Evolutionary conservation across 2,888 invertebrate genomes (phyloP).

Genomic region (Drosophila formosana): DNA sequence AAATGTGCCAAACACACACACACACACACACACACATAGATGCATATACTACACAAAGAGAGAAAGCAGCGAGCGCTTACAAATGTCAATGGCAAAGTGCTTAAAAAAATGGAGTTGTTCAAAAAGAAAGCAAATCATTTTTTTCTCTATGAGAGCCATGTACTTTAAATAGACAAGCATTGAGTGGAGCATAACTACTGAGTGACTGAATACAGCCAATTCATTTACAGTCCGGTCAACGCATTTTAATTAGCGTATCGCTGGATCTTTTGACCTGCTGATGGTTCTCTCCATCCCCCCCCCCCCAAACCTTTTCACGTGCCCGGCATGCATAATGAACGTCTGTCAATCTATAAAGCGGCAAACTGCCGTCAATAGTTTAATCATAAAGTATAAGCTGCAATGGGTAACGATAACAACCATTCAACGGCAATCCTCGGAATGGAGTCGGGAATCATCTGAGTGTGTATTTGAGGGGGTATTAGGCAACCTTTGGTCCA

Average conservation of each 20-base stretch:
- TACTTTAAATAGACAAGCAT: constrained; percentile 38
- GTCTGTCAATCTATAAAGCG: constrained; percentile 59
- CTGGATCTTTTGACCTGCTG: constrained; percentile 46
- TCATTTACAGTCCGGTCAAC: constrained; percentile 50
- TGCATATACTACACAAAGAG: constrained; percentile 1
- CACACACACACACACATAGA: constrained; percentile 10
- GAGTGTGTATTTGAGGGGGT: constrained; percentile 11
- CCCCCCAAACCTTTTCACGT: constrained; percentile 7
- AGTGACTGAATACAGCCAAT: constrained; percentile 28
- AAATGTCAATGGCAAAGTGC: constrained; percentile 68
- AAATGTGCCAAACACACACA: constrained; percentile 62
- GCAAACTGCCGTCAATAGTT: constrained; percentile 66
- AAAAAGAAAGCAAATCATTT: constrained; percentile 31
- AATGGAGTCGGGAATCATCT: constrained; percentile 14
- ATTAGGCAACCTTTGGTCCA: constrained; percentile 39
- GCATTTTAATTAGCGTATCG: constrained; percentile 72
- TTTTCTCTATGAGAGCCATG: constrained; percentile 12
- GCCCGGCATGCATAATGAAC: constrained; percentile 62
- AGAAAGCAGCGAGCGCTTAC: constrained; percentile 49
- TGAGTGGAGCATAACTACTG: background rate
- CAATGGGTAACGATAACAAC: constrained; percentile 64
- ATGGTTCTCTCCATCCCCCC: background rate
- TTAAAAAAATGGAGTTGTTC: constrained; percentile 34
- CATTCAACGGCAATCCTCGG: constrained; percentile 40
- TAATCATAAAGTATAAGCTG: constrained; percentile 72